Conservation (phyloP, 2,888 invertebrate genomes). For the Mimas tiliae region DNA sequence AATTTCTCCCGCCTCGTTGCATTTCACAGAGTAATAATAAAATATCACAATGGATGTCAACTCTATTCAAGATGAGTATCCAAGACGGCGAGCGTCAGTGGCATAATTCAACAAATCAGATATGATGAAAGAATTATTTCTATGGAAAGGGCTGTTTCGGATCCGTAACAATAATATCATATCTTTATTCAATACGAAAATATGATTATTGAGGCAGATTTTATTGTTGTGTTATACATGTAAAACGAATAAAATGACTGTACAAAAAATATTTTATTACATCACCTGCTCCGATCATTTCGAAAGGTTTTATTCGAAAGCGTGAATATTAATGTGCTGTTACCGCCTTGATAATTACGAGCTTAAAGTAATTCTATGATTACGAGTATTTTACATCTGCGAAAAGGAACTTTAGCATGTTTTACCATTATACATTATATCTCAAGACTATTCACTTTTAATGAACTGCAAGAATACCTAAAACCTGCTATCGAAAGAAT, state of each 20-base stretch:
- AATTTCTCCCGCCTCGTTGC: conserved; percentile 80
- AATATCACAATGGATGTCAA: conserved; percentile 83
- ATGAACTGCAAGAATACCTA: too few relatives aligned
- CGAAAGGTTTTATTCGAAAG: not conserved
- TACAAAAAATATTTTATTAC: conserved; percentile 8
- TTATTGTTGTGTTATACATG: conserved; percentile 39
- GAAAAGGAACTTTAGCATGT: too few relatives aligned
- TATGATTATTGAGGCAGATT: conserved; percentile 41
- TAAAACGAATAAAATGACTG: conserved; percentile 19
- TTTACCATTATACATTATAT: too few relatives aligned
- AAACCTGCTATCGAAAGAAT: too few relatives aligned
- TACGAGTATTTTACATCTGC: too few relatives aligned
- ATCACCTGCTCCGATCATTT: conserved; percentile 15
- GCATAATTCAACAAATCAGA: conserved; percentile 75
- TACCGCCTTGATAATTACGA: not conserved
- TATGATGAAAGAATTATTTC: conserved; percentile 65
- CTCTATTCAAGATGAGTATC: conserved; percentile 80
- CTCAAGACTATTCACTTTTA: too few relatives aligned
- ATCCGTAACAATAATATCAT: conserved; percentile 54
- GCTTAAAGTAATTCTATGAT: too few relatives aligned
- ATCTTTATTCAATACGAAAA: conserved; percentile 45
- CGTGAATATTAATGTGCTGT: not conserved
- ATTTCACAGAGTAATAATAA: conserved; percentile 80
- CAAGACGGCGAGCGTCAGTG: conserved; percentile 74
- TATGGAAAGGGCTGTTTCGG: conserved; percentile 56